Base-by-base conservation (phyloP, 2,113 vertebrate genomes). In the Elachura formosa region DNA sequence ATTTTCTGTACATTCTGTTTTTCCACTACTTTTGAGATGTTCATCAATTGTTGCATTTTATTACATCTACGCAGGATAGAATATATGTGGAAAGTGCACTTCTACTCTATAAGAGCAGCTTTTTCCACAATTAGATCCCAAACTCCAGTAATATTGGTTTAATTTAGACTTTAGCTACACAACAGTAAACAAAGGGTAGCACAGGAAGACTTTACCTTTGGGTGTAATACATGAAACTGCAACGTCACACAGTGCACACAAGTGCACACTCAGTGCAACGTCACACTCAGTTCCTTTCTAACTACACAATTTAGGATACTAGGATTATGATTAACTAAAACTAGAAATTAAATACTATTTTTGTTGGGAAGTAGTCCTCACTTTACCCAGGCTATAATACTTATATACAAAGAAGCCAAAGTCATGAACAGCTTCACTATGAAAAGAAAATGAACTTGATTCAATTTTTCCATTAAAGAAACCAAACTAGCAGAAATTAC, bases 51-150 rank as follows among this genome's bases (percentile, higher is more conserved):
- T 8, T 91, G 29, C 10, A 22, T 41, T 81, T 71, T 56, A 63
- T 0, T 55, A 5, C 17, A 81, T 5, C 14, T 48, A 4, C 18
- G 19, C 20, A 73, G 45, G 62, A 63, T 0, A 84, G 6, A 63
- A 63, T 28, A 8, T 28, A n/a, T 7, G 7, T 41, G 11, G 36
- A 77, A 87, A 33, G 4, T n/a, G 8, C 23, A 49, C 2, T 59
- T 71, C 19, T 55, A 11, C 10, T 51, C 15, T 11, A 3, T 7
- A n/a, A 36, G 7, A 64, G 22, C 11, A 48, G 43, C 21, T 43
- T 23, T 58, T 72, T 41, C 41, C 34, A 64, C 14, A 10, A 19
- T 33, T 61, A 31, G 4, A n/a, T 67, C 52, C 63, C 7, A 56
- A 78, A 41, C 11, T 10, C 51, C 21, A 69, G 6, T 36, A 23